A percentile compares a stretch with the other conserved stretches of the same genome.
These are phyloP conservation scores for Creontiades dilutus DNA, from an alignment of 2,888 invertebrate species.

Conservation along the genomic window DNA sequence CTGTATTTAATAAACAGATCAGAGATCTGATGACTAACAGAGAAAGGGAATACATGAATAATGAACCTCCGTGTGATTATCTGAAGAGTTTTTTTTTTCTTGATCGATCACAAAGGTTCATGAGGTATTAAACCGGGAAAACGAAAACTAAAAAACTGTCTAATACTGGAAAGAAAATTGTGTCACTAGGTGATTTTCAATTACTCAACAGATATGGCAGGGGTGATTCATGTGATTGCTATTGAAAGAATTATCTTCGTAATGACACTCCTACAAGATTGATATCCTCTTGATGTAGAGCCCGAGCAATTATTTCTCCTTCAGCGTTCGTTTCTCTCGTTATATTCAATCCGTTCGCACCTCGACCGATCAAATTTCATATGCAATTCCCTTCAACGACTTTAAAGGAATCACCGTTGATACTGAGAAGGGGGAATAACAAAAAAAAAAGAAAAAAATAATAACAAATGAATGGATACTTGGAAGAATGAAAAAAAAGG, in stretches of 20 bases:
- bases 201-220: neutral
- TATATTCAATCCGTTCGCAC: neutral
- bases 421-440: neutral
- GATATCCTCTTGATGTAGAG: constrained; percentile 21
- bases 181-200: neutral
- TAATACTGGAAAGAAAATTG: too few species aligned
- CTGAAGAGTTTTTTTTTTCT: too few species aligned
- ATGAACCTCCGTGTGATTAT: too few species aligned
- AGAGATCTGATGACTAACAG: too few species aligned
- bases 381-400: neutral
- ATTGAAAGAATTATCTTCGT: constrained; percentile 1
- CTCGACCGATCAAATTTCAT: neutral
- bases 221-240: neutral
- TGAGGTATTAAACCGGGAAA: too few species aligned
- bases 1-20: too few species aligned
- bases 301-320: constrained; percentile 32
- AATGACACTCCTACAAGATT: neutral
- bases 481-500: neutral
- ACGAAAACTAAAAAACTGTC: too few species aligned
- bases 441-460: neutral
- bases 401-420: neutral
- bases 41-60: too few species aligned
- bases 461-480: too few species aligned
- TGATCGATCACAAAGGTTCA: too few species aligned
- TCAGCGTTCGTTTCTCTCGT: constrained; percentile 41